A percentile compares a stretch with the other conserved stretches of the same genome.
phyloP scores from a whole-genome alignment of 2,113 vertebrate genomes.

The Chlamydotis undulata region DNA sequence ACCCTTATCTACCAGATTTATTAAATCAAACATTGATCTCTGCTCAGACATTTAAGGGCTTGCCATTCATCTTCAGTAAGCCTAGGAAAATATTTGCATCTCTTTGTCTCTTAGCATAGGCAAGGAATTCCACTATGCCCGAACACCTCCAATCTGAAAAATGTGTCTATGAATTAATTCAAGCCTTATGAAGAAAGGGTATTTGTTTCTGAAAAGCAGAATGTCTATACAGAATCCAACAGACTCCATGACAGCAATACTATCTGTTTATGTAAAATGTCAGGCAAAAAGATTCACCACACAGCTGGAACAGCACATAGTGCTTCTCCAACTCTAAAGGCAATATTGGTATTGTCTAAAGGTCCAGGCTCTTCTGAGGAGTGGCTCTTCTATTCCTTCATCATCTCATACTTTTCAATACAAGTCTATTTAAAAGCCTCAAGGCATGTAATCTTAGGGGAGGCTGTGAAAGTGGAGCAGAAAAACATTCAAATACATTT shows the following conservation, averaged over 20 bases:
- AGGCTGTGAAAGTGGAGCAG: not conserved
- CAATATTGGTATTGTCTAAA: not conserved
- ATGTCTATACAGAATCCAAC: not conserved
- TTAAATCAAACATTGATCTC: conserved; percentile 54
- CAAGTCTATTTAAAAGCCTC: not conserved
- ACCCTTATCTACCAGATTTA: conserved; percentile 50
- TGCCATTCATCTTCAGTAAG: conserved; percentile 47
- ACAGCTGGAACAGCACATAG: not conserved
- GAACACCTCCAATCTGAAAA: conserved; percentile 22
- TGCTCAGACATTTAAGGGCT: conserved; percentile 29
- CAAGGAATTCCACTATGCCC: conserved; percentile 1
- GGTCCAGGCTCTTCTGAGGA: not conserved
- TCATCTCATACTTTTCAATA: not conserved
- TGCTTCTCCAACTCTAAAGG: not conserved
- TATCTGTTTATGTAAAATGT: not conserved
- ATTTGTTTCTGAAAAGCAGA: not conserved
- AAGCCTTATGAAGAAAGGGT: not conserved
- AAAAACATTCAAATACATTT: not conserved
- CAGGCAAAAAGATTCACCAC: not conserved
- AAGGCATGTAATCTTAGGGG: not conserved
- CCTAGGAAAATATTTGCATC: conserved; percentile 1
- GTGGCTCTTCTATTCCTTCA: not conserved
- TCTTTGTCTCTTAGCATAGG: conserved; percentile 12
- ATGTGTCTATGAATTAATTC: conserved; percentile 52
- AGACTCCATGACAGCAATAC: not conserved